phyloP scores from a whole-genome alignment of 2,797 vertebrate species.

The Staurois parvus region DNA sequence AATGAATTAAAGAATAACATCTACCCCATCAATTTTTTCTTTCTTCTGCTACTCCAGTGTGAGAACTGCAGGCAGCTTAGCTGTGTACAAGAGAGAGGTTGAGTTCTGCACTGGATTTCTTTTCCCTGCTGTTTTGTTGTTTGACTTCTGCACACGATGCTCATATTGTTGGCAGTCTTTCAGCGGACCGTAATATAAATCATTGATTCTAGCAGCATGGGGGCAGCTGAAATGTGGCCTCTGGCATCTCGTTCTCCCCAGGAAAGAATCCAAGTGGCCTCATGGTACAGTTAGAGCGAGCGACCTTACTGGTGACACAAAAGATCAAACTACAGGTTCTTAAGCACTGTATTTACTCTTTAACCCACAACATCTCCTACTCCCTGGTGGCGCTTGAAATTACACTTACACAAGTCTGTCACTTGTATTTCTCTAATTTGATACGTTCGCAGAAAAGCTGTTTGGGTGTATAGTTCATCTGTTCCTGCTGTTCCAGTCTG shows the following conservation, averaged over 20 bases:
- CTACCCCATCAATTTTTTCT: constrained; percentile 60
- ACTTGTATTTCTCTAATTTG: constrained; percentile 52
- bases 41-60: not conserved
- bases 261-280: constrained; percentile 63
- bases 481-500: not conserved
- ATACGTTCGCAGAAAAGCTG: constrained; percentile 25
- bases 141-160: constrained; percentile 22
- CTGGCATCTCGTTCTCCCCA: constrained; percentile 51
- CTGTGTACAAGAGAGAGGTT: not conserved
- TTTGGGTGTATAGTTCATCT: constrained; percentile 19
- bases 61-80: not conserved
- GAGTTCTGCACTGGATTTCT: constrained; percentile 11
- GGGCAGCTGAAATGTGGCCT: constrained; percentile 56
- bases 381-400: constrained; percentile 41
- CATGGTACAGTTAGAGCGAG: constrained; percentile 49
- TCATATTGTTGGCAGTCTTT: constrained; percentile 57
- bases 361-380: constrained; percentile 54
- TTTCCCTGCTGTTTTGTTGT: constrained; percentile 45
- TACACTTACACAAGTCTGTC: constrained; percentile 56
- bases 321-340: constrained; percentile 57
- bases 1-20: no score
- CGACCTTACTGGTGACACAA: constrained; percentile 59
- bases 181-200: constrained; percentile 56
- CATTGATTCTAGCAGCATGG: constrained; percentile 61
- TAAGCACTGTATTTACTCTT: constrained; percentile 61